Evolutionary conservation across 2,113 vertebrate genomes (phyloP), one percentile per base, ranked within the genome.

Genomic region (Acrocephalus arundinaceus): DNA sequence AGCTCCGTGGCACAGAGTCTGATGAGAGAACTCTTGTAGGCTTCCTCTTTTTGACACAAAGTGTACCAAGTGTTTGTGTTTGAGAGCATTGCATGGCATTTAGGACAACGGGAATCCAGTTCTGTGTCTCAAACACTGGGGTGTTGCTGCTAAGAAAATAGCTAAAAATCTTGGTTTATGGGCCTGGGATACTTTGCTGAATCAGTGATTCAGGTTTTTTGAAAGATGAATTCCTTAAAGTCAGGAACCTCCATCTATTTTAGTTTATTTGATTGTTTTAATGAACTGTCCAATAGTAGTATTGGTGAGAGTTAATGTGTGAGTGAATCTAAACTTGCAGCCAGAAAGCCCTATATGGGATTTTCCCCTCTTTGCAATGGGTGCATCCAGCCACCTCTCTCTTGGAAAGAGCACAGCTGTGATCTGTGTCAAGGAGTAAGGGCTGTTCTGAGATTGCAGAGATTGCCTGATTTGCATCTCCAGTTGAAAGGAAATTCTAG

Each of bases 381-480:
- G 17, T 57, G 22, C 45, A 39, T 65, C 31, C 49, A 71, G 13
- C 3, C 10, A 23, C 30, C 55, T 61, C 67, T 62, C 18, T 70
- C 41, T 78, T 23, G 31, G 55, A 90, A 88, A 71, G 37, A 54
- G 63, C 75, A 51, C 65, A 80, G 68, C 57, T 87, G 61, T 72
- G 76, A 49, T 77, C 28, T 41, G n/a, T 93, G 83, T 63, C 70
- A 84, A 65, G 68, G 63, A 84, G 22, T 30, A 86, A 71, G 41
- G 25, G 31, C 65, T 79, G 70, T 30, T 88, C 73, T 55, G 90
- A 92, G 73, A 71, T 57, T 65, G 51, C 54, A 66, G 58, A 46
- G 85, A 75, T 91, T 83, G 72, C 66, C 62, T 78, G 90, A 97
- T 97, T 97, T 97, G 95, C 91, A 96, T 98, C 94, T 97, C 92